Evolutionary conservation across 2,113 vertebrate genomes (phyloP), one percentile per base, ranked within the genome.

Genomic region (Pseudorectes ferrugineus): DNA sequence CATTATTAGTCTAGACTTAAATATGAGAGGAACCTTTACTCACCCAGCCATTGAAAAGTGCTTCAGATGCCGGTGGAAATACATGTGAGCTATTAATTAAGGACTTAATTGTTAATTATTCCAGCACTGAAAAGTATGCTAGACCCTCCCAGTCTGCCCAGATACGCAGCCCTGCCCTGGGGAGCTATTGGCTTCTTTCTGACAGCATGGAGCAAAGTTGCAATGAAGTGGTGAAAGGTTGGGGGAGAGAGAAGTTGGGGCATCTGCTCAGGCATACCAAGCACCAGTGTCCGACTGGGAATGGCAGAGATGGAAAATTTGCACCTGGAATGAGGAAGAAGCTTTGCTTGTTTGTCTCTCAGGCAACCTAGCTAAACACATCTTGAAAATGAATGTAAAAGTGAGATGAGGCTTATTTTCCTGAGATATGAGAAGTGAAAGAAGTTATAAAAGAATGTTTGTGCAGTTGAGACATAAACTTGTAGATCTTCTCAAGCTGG

Each of bases 81-180:
- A 43, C 11, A 63, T 33, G 20, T 18, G 8, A 82, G 58, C 31
- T 85, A 90, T 85, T 95, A 92, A 95, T 94, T 94, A 94, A 87
- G 29, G 61, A 76, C 46, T 94, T 85, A 76, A 89, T 63, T 88
- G 43, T 45, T 93, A 93, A 94, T 93, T 95, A 94, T 95, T 92
- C 85, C 63, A 88, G 58, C 36, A 91, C 78, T 76, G 85, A 46
- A 71, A 96, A 96, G 24, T 88, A 75, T 89, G 51, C 40, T 93
- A 90, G 67, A 83, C 75, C 55, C 18, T 96, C 75, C 78, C 78
- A 85, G 72, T 80, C 75, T 80, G 63, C 11, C 18, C 82, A 73
- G 74, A 86, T 92, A 71, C 24, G 33, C 75, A 90, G 74, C 95
- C 88, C 72, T 93, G 88, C 92, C 94, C 93, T 63, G 72, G 45